Percentiles rank a stretch among this genome's conserved stretches.
phyloP scores from a whole-genome alignment of 2,888 invertebrate genomes.

The Apotomis capreana region DNA sequence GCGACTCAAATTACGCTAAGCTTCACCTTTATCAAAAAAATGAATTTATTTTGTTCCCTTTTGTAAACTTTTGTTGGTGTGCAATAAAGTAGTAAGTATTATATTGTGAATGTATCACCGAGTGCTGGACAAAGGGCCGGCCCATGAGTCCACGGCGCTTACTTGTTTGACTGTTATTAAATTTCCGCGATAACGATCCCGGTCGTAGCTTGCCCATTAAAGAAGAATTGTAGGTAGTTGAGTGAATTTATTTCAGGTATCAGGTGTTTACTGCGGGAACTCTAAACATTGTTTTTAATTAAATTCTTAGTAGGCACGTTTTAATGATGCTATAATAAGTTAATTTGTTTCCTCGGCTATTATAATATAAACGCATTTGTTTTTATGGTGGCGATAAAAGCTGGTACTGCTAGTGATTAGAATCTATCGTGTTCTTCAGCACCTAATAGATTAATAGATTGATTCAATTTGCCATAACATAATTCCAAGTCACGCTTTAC shows the following conservation, averaged over 20 bases:
- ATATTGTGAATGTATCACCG: no score
- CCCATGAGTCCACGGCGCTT: conserved; percentile 49
- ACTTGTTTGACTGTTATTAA: conserved; percentile 68
- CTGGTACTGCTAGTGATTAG: conserved; percentile 3
- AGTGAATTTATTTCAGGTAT: conserved; percentile 59
- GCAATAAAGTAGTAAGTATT: no score
- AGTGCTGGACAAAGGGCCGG: conserved; percentile 2
- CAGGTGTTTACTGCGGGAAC: conserved; percentile 56
- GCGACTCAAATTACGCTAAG: no score
- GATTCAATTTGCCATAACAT: neutral
- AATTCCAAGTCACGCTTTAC: conserved; percentile 1
- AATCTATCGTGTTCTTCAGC: conserved; percentile 11
- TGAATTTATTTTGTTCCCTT: no score
- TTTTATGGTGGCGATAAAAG: conserved; percentile 22
- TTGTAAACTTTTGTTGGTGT: no score
- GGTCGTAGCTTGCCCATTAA: conserved; percentile 61
- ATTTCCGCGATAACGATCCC: conserved; percentile 66
- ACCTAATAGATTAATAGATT: neutral
- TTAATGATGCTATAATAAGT: conserved; percentile 46
- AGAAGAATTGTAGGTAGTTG: conserved; percentile 67
- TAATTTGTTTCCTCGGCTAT: conserved; percentile 39
- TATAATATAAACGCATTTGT: conserved; percentile 33
- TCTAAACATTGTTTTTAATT: conserved; percentile 65
- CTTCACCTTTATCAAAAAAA: no score
- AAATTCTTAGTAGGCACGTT: conserved; percentile 56